These are phyloP conservation scores for Eutrigla gurnardus DNA, from an alignment of 2,797 vertebrate species.

Conservation along the genomic window DNA sequence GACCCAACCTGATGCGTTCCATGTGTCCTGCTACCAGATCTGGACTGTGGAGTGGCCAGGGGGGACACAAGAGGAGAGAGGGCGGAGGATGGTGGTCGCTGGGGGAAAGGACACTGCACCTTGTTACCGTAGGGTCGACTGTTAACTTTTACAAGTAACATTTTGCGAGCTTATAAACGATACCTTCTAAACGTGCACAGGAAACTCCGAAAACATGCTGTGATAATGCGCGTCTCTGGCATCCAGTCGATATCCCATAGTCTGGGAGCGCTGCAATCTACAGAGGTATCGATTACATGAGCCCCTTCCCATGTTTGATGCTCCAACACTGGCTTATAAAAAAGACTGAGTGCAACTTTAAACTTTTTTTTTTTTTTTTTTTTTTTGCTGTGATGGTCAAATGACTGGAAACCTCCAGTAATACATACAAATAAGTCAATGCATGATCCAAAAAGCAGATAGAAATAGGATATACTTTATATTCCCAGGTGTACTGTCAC, in stretches of 20 bases:
- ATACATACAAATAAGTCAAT: too few relatives aligned
- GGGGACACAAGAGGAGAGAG: constrained; percentile 47
- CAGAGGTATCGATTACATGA: constrained; percentile 80
- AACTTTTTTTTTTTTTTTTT: not conserved
- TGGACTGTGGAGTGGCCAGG: constrained; percentile 55
- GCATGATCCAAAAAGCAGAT: not conserved
- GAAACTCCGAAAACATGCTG: constrained; percentile 83
- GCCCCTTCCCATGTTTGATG: constrained; percentile 64
- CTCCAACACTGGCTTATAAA: constrained; percentile 56
- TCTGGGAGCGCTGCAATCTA: constrained; percentile 66
- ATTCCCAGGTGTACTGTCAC: not conserved
- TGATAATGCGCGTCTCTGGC: constrained; percentile 80
- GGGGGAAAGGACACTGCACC: constrained; percentile 70
- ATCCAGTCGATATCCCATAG: constrained; percentile 77
- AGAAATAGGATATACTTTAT: not conserved
- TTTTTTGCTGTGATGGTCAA: constrained; percentile 2
- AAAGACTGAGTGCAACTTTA: not conserved
- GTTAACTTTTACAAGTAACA: constrained; percentile 85
- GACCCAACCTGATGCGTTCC: constrained; percentile 74
- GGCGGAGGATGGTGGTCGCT: constrained; percentile 1
- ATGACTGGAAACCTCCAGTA: not conserved
- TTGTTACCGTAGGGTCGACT: constrained; percentile 83
- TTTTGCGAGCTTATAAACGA: constrained; percentile 87
- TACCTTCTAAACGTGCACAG: constrained; percentile 81
- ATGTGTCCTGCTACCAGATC: constrained; percentile 72